Evolutionary conservation across 1,140 invertebrate genomes (phyloP), one percentile per base, ranked within the genome.

Genomic region (Listronotus bonariensis): DNA sequence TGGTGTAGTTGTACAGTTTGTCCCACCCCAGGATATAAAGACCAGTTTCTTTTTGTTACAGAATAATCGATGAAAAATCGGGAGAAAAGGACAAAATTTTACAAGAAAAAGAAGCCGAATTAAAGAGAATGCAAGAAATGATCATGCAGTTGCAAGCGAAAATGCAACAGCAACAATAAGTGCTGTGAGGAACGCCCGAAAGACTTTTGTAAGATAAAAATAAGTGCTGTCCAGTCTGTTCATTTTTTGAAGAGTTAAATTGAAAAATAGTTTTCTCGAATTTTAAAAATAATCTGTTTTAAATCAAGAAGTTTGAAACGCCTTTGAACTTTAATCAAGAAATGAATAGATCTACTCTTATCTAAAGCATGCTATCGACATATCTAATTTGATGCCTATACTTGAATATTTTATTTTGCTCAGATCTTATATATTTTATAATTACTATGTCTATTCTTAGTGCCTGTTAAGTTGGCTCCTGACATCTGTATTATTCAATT

Each of bases 81-180:
- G 81, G 82, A 0, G 91, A 93, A 63, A 92, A 92, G 74, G 92
- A 95, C 78, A 84, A 90, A 63, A 93, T 92, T 45, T 77, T 95
- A 18, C 89, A 91, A 77, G 93, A 95, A 77, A 95, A 95, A 77
- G 92, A 95, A 76, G 92, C 92, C 0, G 93, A 96, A 79, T 80
- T 96, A 55, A 85, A 90, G 63, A 87, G 92, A 69, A 96, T 96
- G 95, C 94, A 97, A 78, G 94, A 97, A 80, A 94, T 96, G 88
- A 79, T 98, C 65, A 89, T 92, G 32, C 90, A 92, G 76, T 97
- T 98, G 94, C 92, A 98, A 81, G 92, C 91, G 0, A 90, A 93
- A 80, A 93, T 93, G 84, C 89, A 91, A 76, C 83, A 89, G 76
- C 83, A 84, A 65, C 79, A 83, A 72, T 72, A 68, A 68, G 10